Conservation (phyloP, 2,888 invertebrate species). For the Monochamus alternatus region DNA sequence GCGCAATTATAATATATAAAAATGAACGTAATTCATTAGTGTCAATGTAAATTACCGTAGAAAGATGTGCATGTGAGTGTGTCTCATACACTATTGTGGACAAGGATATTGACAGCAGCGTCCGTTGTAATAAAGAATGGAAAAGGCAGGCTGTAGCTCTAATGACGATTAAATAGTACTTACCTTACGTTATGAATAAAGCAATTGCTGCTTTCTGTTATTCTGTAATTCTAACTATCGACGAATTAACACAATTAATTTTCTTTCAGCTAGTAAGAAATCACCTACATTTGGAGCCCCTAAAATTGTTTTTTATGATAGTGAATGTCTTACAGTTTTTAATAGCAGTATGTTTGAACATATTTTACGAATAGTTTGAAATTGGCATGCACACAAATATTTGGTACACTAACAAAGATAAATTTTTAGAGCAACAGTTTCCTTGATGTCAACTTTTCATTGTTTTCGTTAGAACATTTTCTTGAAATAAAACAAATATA, state of each 20-base stretch:
- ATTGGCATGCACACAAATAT: too few species aligned
- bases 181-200: not conserved
- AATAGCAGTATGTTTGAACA: too few species aligned
- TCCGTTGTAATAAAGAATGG: not conserved
- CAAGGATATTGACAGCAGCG: conserved; percentile 5
- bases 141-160: not conserved
- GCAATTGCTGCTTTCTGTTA: not conserved
- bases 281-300: too few species aligned
- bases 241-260: not conserved
- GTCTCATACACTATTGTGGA: not conserved
- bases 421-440: too few species aligned
- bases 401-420: too few species aligned
- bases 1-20: conserved; percentile 49
- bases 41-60: not conserved
- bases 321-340: too few species aligned
- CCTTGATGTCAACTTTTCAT: too few species aligned
- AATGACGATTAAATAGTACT: not conserved
- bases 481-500: too few species aligned
- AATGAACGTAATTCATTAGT: conserved; percentile 24
- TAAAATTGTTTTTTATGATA: too few species aligned
- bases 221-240: not conserved
- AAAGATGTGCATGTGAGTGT: not conserved
- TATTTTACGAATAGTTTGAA: too few species aligned
- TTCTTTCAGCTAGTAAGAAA: too few species aligned
- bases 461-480: too few species aligned